Conservation (phyloP, 2,888 invertebrate species). For the Scelioninae gen. 2 region DNA sequence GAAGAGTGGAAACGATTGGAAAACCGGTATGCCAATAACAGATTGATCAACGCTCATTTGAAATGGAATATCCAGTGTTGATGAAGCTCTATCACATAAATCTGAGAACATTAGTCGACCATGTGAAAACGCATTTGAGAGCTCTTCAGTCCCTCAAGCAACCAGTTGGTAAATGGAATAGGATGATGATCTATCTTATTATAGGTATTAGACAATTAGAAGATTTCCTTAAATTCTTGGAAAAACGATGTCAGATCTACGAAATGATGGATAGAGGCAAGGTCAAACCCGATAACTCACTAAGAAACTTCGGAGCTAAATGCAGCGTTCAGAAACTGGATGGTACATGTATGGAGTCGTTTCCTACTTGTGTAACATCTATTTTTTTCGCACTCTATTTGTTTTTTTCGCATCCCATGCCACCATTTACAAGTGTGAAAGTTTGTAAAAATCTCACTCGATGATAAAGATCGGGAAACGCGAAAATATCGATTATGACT, state of each 20-base stretch:
- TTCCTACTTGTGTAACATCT: not conserved
- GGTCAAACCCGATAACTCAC: not conserved
- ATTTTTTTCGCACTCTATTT: too few species aligned
- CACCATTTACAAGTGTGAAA: constrained; percentile 11
- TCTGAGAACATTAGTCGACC: constrained; percentile 1
- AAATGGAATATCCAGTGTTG: not conserved
- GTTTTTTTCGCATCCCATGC: not conserved
- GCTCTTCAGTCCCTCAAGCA: not conserved
- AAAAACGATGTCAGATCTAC: constrained; percentile 8
- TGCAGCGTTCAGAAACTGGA: too few species aligned
- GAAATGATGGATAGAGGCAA: constrained; percentile 12
- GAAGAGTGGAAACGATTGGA: constrained; percentile 17
- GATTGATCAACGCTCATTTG: too few species aligned
- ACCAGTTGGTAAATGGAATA: constrained; percentile 9
- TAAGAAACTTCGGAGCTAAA: not conserved
- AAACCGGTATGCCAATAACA: too few species aligned
- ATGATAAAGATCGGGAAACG: not conserved
- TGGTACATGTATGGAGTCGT: too few species aligned
- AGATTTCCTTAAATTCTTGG: constrained; percentile 1
- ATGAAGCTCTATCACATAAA: not conserved
- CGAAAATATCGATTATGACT: constrained; percentile 4
- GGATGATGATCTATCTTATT: constrained; percentile 10
- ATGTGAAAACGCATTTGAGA: not conserved
- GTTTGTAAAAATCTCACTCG: not conserved
- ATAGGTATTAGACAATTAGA: constrained; percentile 5